Evolutionary conservation across 2,888 invertebrate genomes (phyloP).

Genomic region (Platycheirus rosarum): DNA sequence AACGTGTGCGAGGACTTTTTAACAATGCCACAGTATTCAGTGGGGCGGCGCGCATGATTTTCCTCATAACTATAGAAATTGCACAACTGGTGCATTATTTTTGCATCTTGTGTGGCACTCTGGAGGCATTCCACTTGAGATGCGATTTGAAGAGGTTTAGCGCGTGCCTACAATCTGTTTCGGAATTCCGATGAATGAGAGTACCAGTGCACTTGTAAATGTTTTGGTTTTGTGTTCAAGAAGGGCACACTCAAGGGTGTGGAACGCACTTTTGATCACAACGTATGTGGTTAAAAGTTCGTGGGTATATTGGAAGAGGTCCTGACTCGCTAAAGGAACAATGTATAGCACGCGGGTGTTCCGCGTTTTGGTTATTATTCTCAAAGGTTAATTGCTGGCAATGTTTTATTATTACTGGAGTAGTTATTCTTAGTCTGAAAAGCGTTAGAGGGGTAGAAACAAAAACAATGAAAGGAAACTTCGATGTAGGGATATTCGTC

Average conservation of each 20-base stretch:
- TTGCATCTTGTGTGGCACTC: conserved; percentile 69
- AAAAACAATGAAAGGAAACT: conserved; percentile 25
- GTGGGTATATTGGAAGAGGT: not conserved
- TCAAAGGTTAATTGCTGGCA: conserved; percentile 61
- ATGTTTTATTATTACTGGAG: conserved; percentile 38
- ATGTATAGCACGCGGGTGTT: conserved; percentile 59
- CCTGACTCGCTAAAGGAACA: not conserved
- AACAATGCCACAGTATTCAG: not conserved
- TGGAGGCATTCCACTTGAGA: conserved; percentile 49
- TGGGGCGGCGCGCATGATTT: conserved; percentile 31
- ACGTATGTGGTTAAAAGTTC: conserved; percentile 14
- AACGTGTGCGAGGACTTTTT: conserved; percentile 28
- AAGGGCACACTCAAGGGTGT: conserved; percentile 59
- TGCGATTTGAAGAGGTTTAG: conserved; percentile 52
- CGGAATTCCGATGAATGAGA: conserved; percentile 63
- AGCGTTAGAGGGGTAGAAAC: conserved; percentile 13
- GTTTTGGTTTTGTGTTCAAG: conserved; percentile 56
- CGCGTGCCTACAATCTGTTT: conserved; percentile 73
- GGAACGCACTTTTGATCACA: conserved; percentile 41
- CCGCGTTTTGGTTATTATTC: conserved; percentile 39
- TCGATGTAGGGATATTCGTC: conserved; percentile 11
- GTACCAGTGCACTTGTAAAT: conserved; percentile 56
- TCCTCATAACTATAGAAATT: conserved; percentile 61
- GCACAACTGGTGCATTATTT: conserved; percentile 68
- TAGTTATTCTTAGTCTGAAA: conserved; percentile 29